A percentile compares a stretch with the other conserved stretches of the same genome.
Conservation (phyloP, 2,888 invertebrate genomes). For the Ctenicera cuprea region DNA sequence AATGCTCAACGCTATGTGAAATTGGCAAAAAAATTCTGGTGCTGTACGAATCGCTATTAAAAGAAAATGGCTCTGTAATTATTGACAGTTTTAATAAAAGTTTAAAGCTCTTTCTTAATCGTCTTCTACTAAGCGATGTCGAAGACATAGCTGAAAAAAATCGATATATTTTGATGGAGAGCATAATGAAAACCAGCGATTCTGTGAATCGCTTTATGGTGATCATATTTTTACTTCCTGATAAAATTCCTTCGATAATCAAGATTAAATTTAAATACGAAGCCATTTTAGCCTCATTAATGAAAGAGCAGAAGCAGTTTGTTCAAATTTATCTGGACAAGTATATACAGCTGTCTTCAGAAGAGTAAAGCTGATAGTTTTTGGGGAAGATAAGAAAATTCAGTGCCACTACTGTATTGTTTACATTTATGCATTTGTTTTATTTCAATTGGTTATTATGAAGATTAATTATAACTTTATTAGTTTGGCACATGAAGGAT, state of each 20-base stretch:
- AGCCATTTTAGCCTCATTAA: neutral
- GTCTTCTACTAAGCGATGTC: neutral
- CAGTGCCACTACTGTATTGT: too few relatives aligned
- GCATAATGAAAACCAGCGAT: neutral
- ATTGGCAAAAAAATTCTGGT: neutral
- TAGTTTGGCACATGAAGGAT: too few relatives aligned
- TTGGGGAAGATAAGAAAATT: too few relatives aligned
- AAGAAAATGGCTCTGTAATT: neutral
- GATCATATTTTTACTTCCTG: slow-evolving; percentile 2
- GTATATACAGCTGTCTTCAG: neutral
- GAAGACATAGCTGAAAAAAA: neutral
- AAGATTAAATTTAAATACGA: neutral
- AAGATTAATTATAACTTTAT: too few relatives aligned
- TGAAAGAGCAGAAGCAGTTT: neutral
- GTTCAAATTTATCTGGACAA: neutral
- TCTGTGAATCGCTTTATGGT: neutral
- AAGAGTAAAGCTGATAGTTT: too few relatives aligned
- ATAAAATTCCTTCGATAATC: neutral
- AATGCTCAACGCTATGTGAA: neutral
- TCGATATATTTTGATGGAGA: neutral
- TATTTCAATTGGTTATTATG: too few relatives aligned
- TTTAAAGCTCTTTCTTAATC: neutral
- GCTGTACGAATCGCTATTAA: neutral
- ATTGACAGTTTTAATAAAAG: neutral
- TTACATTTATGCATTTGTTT: too few relatives aligned